These are phyloP conservation scores for Neodiprion fabricii DNA, from an alignment of 1,140 invertebrate species.

Conservation along the genomic window DNA sequence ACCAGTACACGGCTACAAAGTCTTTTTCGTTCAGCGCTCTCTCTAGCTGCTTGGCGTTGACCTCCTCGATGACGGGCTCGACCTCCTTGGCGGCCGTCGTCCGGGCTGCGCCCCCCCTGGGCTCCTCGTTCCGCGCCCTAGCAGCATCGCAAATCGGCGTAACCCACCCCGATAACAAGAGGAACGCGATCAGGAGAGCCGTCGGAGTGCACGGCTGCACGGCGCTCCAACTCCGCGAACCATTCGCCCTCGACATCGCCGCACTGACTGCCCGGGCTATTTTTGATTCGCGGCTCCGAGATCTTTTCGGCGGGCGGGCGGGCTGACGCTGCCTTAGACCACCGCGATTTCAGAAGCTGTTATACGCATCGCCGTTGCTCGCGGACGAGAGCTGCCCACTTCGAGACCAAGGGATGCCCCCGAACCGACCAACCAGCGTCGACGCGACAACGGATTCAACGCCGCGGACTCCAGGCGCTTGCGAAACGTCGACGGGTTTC, in stretches of 20 bases:
- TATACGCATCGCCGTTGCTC: background rate
- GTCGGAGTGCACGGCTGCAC: conserved; percentile 44
- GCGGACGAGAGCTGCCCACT: too few species aligned
- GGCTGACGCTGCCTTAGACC: background rate
- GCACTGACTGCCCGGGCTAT: conserved; percentile 57
- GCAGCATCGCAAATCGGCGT: conserved; percentile 32
- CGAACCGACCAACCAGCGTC: too few species aligned
- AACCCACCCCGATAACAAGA: conserved; percentile 36
- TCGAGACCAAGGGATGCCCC: too few species aligned
- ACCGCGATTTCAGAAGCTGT: background rate
- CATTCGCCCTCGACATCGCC: conserved; percentile 63
- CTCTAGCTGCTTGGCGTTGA: conserved; percentile 89
- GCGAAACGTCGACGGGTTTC: too few species aligned
- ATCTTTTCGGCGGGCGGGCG: too few species aligned
- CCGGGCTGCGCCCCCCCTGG: conserved; percentile 46
- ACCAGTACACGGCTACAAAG: conserved; percentile 94
- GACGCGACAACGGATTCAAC: too few species aligned
- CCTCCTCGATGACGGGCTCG: conserved; percentile 88
- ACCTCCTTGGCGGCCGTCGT: conserved; percentile 58
- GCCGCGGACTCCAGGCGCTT: too few species aligned
- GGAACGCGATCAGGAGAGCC: conserved; percentile 40
- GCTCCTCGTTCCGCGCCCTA: conserved; percentile 37
- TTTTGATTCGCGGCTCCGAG: conserved; percentile 44
- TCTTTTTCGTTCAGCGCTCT: conserved; percentile 87
- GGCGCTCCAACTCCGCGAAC: conserved; percentile 45